A percentile compares a stretch with the other conserved stretches of the same genome.
phyloP scores from a whole-genome alignment of 1,140 invertebrate genomes.

The Harpegnathos saltator region DNA sequence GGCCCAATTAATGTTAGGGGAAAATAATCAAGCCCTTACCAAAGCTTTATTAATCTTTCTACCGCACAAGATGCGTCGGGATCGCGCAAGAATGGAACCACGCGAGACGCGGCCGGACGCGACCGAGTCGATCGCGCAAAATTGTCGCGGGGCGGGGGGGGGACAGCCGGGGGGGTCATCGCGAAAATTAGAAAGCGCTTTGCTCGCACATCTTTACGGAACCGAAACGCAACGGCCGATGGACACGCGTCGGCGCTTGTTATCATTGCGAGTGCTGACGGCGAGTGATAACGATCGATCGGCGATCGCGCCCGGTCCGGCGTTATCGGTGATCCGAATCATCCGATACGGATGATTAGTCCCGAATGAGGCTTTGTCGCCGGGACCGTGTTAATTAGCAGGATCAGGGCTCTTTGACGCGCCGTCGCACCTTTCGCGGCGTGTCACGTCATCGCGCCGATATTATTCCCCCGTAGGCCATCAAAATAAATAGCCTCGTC shows the following conservation, averaged over 20 bases:
- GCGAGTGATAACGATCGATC: not conserved
- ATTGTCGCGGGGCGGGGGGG: no score
- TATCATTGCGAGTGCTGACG: not conserved
- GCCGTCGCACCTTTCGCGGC: not conserved
- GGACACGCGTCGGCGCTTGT: not conserved
- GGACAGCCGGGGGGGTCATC: no score
- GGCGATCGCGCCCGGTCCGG: no score
- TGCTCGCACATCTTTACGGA: no score
- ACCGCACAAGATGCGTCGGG: no score
- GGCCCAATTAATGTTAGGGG: no score
- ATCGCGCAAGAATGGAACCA: no score
- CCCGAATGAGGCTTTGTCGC: slow-evolving; percentile 13
- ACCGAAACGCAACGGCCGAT: not conserved
- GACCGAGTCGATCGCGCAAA: no score
- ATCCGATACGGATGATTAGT: slow-evolving; percentile 5
- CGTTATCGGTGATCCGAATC: not conserved
- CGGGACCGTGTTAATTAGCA: slow-evolving; percentile 1
- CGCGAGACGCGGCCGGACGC: no score
- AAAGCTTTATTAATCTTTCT: no score
- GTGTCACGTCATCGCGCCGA: not conserved
- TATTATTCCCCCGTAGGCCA: not conserved
- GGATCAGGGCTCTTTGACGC: not conserved
- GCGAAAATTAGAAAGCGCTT: no score
- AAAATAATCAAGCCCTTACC: no score
- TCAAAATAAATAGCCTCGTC: not conserved